These are phyloP conservation scores for Dysmachus trigonus DNA, from an alignment of 2,888 invertebrate genomes.

Conservation along the genomic window DNA sequence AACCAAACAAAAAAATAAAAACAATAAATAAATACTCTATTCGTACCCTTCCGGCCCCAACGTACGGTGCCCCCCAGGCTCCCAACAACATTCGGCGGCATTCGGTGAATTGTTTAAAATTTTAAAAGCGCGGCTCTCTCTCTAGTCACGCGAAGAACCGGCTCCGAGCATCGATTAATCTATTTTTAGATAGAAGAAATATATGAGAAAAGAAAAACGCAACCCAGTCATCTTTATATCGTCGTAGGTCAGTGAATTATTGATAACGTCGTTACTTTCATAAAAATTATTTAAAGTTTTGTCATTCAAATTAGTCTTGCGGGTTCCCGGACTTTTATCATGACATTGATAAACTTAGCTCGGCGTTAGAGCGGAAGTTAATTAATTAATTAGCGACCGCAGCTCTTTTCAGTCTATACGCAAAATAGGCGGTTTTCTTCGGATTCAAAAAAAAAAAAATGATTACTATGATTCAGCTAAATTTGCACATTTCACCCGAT, in stretches of 20 bases:
- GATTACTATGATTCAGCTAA: neutral
- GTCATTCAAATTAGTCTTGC: neutral
- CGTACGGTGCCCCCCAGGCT: neutral
- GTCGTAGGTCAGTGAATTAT: conserved; percentile 22
- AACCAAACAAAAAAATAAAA: no score
- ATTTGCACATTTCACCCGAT: neutral
- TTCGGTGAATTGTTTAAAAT: neutral
- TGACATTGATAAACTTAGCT: neutral
- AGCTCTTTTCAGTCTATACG: neutral
- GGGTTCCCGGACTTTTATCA: neutral
- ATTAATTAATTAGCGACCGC: neutral
- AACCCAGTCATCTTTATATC: neutral
- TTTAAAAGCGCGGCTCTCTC: neutral
- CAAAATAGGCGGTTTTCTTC: neutral
- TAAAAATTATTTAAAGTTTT: neutral
- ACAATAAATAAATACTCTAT: neutral
- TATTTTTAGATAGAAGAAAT: neutral
- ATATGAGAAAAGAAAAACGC: neutral
- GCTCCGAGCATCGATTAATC: neutral
- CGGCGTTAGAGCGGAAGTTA: neutral
- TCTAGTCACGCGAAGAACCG: neutral
- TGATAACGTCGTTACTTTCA: neutral
- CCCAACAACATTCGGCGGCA: neutral
- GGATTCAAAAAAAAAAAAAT: neutral
- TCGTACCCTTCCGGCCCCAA: neutral